These are phyloP conservation scores for Lepidurus arcticus DNA, from an alignment of 1,140 invertebrate species.

Conservation along the genomic window DNA sequence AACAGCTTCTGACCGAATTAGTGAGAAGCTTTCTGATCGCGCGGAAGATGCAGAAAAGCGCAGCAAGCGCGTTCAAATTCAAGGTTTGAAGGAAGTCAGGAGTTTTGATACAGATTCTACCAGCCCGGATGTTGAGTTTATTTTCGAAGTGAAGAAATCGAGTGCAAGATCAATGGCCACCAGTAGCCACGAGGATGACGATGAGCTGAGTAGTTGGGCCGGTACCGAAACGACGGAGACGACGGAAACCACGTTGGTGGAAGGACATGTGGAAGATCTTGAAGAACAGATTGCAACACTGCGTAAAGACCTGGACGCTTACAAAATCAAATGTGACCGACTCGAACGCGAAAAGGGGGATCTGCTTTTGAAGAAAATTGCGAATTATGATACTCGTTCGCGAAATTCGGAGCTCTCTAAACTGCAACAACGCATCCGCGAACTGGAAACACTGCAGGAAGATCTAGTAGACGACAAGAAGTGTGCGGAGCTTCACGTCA, in stretches of 20 bases:
- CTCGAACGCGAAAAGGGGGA: slow-evolving; percentile 80
- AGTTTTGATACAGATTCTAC: slow-evolving; percentile 12
- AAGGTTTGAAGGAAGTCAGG: slow-evolving; percentile 38
- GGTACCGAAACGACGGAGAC: slow-evolving; percentile 52
- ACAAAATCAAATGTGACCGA: slow-evolving; percentile 58
- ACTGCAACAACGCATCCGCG: slow-evolving; percentile 73
- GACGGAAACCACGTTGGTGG: slow-evolving; percentile 47
- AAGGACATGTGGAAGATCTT: slow-evolving; percentile 45
- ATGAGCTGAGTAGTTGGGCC: slow-evolving; percentile 49
- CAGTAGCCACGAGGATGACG: slow-evolving; percentile 43
- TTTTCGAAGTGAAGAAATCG: slow-evolving; percentile 50
- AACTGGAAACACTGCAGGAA: slow-evolving; percentile 68
- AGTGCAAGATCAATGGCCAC: slow-evolving; percentile 36
- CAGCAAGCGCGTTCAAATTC: slow-evolving; percentile 35
- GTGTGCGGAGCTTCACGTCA: slow-evolving; percentile 60
- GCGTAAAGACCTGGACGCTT: slow-evolving; percentile 51
- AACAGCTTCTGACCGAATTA: slow-evolving; percentile 12
- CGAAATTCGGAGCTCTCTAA: slow-evolving; percentile 50
- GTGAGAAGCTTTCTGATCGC: not conserved
- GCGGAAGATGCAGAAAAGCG: slow-evolving; percentile 27
- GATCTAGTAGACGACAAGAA: slow-evolving; percentile 76
- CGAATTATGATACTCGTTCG: not conserved
- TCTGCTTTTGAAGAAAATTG: slow-evolving; percentile 47
- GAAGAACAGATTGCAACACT: slow-evolving; percentile 32
- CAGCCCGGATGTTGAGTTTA: slow-evolving; percentile 50